Conservation (phyloP, 2,797 vertebrate species). For the Sebastes variabilis region DNA sequence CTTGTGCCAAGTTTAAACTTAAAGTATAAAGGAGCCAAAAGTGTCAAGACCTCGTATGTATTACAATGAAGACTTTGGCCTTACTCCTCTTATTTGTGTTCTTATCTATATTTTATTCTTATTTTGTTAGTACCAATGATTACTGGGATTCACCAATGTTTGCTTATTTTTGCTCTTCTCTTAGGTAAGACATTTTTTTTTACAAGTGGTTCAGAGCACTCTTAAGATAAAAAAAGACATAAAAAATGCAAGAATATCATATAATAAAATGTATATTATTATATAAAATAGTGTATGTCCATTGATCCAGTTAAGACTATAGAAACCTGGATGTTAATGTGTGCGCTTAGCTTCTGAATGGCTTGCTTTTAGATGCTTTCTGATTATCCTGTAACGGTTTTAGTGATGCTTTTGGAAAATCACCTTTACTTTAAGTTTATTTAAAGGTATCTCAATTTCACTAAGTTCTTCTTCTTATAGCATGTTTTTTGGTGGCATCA, state of each 20-base stretch:
- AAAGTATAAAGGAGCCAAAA: neutral
- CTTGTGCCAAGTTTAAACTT: constrained; percentile 21
- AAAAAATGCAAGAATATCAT: neutral
- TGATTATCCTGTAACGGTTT: neutral
- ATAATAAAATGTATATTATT: neutral
- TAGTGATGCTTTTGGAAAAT: neutral
- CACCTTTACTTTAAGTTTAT: too few species aligned
- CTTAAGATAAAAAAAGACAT: neutral
- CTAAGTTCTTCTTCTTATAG: too few species aligned
- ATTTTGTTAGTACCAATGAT: neutral
- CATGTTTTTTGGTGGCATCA: fast-evolving
- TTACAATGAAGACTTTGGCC: neutral
- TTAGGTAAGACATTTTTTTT: neutral
- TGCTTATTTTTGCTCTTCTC: neutral
- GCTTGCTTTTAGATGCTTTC: neutral
- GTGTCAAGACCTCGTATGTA: neutral
- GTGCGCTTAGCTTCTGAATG: neutral
- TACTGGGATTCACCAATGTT: neutral
- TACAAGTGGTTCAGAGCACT: neutral
- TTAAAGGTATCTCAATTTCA: too few species aligned
- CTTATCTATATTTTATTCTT: neutral
- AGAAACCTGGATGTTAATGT: neutral
- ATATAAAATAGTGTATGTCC: neutral
- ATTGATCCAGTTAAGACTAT: neutral
- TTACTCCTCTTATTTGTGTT: neutral